Evolutionary conservation across 1,140 invertebrate genomes (phyloP).

Genomic region (Zaprionus lachaisei): DNA sequence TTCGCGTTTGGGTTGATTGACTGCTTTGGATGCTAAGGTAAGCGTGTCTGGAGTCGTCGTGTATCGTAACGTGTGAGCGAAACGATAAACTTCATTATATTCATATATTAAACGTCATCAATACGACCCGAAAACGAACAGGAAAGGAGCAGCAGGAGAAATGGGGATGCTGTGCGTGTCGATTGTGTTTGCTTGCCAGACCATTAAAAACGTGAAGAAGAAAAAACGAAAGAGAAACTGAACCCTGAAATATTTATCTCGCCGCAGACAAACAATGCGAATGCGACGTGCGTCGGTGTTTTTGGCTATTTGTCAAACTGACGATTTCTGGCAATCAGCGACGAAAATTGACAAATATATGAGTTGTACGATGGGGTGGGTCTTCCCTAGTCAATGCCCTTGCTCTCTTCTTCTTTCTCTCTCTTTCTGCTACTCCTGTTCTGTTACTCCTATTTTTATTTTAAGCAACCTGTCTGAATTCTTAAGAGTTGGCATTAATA

Average conservation of each 20-base stretch:
- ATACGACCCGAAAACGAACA: conserved; percentile 42
- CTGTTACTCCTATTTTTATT: no score
- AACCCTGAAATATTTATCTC: conserved; percentile 35
- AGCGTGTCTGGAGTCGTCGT: background rate
- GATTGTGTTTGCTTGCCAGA: conserved; percentile 42
- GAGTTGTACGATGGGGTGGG: conserved; percentile 5
- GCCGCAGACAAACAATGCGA: conserved; percentile 53
- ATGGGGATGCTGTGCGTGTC: conserved; percentile 23
- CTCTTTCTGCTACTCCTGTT: background rate
- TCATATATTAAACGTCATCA: conserved; percentile 78
- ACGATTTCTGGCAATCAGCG: conserved; percentile 74
- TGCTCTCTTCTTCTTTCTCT: background rate
- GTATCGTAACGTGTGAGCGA: conserved; percentile 21
- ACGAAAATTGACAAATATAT: conserved; percentile 62
- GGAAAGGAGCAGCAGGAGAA: background rate
- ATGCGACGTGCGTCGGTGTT: conserved; percentile 63
- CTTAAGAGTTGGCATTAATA: no score
- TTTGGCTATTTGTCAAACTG: conserved; percentile 55
- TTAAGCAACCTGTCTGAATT: no score
- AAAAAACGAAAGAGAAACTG: conserved; percentile 47
- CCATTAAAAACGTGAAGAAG: conserved; percentile 28
- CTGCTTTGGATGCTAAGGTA: conserved; percentile 46
- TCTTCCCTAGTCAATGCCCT: no score
- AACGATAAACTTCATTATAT: conserved; percentile 74
- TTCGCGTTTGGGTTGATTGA: conserved; percentile 55